phyloP scores from a whole-genome alignment of 2,113 vertebrate genomes.

The Pangasianodon gigas region DNA sequence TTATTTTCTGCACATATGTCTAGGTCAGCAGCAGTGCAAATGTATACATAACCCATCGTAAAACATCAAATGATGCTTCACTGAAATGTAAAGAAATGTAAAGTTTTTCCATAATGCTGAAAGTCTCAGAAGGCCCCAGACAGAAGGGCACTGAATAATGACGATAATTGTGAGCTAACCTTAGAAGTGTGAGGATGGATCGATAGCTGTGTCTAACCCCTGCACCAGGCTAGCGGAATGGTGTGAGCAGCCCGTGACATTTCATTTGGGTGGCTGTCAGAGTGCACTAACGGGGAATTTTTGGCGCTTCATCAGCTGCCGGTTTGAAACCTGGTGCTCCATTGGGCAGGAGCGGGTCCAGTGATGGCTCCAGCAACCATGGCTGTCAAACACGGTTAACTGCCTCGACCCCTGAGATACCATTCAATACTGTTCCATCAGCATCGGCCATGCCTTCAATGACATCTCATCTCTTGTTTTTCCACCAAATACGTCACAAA shows the following conservation, averaged over 20 bases:
- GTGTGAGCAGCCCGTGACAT: slow-evolving; percentile 48
- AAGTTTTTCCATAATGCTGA: neutral
- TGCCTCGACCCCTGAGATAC: slow-evolving; percentile 34
- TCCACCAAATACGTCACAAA: slow-evolving; percentile 35
- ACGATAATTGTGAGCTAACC: slow-evolving; percentile 32
- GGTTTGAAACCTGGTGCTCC: slow-evolving; percentile 28
- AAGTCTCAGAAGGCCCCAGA: neutral
- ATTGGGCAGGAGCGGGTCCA: slow-evolving; percentile 22
- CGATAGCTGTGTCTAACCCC: slow-evolving; percentile 46
- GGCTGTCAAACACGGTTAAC: slow-evolving; percentile 55
- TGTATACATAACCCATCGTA: too few species aligned
- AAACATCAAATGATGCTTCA: neutral
- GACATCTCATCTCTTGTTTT: slow-evolving; percentile 50
- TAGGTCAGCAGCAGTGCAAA: neutral
- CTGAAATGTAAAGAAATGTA: neutral
- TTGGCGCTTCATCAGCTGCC: slow-evolving; percentile 23
- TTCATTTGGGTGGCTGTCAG: slow-evolving; percentile 54
- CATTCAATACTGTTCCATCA: slow-evolving; percentile 47
- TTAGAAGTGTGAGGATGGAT: slow-evolving; percentile 24
- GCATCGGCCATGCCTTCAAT: slow-evolving; percentile 21
- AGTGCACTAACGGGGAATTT: slow-evolving; percentile 43
- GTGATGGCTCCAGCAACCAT: slow-evolving; percentile 24
- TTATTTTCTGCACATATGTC: neutral
- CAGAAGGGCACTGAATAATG: slow-evolving; percentile 23
- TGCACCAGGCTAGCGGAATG: slow-evolving; percentile 15